Base-by-base conservation (phyloP, 2,888 invertebrate genomes). In the Chrysina gloriosa region DNA sequence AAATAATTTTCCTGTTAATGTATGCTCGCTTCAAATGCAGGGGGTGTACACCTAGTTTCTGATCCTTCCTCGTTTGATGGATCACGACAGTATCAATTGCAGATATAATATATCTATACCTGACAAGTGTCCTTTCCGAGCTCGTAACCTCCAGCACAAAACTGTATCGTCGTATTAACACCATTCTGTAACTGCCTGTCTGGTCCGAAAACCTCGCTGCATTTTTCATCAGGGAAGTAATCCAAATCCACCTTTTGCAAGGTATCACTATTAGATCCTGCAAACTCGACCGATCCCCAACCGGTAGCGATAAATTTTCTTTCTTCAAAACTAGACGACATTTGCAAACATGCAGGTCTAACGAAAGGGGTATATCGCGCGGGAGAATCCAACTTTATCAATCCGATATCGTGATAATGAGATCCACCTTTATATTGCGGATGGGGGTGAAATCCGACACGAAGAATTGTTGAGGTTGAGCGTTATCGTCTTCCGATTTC, bases 381-480 rank as follows among this genome's bases (percentile, higher is more conserved):
- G 1, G 73, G 70, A 1, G 73, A 72, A 23, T 83, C 81, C 31
- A 87, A 72, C 73, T 81, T 80, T 1, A 87, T 65, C 1, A 87
- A 77, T 4, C 85, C 87, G 36, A 87, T 85, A 69, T 87, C 87
- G 72, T 87, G 81, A 71, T 87, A 87, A 56, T 83, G 78, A 2
- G 77, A 72, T 0, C 82, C 80, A 1, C 75, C 69, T 39, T 77
- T 77, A 72, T 86, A 86, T 0, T 78, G 70, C 0, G 85, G 85
- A 76, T 87, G 83, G n/a, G 74, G 71, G 82, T 80, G 36, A 76
- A 77, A 42, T 80, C 66, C 0, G 75, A 48, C 0, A 86, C 73
- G 3, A 72, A 74, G 11, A 81, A 78, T 34, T 83, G 75, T 70
- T 82, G 81, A 1, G 77, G 75, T 4, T 75, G 70, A 3, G 78